Base-by-base conservation (phyloP, 2,888 invertebrate species). In the Fragum whitleyi region DNA sequence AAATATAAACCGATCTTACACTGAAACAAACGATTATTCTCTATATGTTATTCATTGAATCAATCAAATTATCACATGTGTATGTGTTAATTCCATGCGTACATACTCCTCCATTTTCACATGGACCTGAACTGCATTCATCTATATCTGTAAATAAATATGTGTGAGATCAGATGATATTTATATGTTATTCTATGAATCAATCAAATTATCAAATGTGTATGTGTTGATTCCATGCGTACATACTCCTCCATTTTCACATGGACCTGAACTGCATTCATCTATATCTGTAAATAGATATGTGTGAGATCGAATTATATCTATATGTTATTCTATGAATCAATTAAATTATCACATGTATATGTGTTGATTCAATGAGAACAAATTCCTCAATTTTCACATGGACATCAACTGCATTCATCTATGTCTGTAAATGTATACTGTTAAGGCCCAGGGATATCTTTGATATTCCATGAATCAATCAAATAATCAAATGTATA, bases 141-240 rank as follows among this genome's bases (percentile, higher is more conserved):
- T 65, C 26, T n/a, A 65, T 65, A 36, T 65, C 65, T 65, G 26
- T 32, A 14, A 62, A 62, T 6, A 62, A 62, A 62, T 2, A 57
- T 16, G 2, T 51, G n/a, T n/a, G n/a, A n/a, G n/a, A n/a, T n/a
- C n/a, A n/a, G n/a, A 16, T 11, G n/a, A n/a, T n/a, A n/a, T n/a
- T n/a, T n/a, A n/a, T n/a, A n/a, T n/a, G n/a, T n/a, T n/a, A n/a
- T n/a, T n/a, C n/a, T n/a, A n/a, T n/a, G n/a, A n/a, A n/a, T n/a
- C n/a, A n/a, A n/a, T n/a, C n/a, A n/a, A n/a, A n/a, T n/a, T n/a
- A n/a, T n/a, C 29, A 21, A 29, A 62, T 16, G 16, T 62, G 32
- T 62, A 62, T 6, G 14, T 26, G 29, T 62, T 19, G 6, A 32
- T 9, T n/a, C 19, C 29, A 29, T 62, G 28, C 6, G 14, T 19